Conservation (phyloP, 2,113 vertebrate species). For the Chloebia gouldiae region DNA sequence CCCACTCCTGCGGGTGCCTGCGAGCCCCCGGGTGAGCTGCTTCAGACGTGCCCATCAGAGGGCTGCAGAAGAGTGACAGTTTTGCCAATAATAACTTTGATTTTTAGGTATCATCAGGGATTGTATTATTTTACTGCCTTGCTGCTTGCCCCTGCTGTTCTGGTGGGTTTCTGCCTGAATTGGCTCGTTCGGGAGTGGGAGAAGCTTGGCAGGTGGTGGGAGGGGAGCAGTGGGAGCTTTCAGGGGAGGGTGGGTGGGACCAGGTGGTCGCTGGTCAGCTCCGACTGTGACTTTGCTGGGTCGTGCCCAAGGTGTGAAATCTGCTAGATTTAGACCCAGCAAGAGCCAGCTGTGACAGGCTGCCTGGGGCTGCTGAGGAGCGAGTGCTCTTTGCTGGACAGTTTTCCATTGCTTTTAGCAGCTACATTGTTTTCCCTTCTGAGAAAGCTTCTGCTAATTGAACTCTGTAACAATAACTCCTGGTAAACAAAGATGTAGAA, state of each 20-base stretch:
- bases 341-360: background rate
- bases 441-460: background rate
- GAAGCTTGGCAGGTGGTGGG: background rate
- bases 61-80: background rate
- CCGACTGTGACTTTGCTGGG: background rate
- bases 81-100: background rate
- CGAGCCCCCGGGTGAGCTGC: rapidly evolving
- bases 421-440: background rate
- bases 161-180: background rate
- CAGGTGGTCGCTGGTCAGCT: background rate
- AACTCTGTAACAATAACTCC: background rate
- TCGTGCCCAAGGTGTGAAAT: background rate
- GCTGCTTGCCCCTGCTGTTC: background rate
- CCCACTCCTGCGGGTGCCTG: rapidly evolving
- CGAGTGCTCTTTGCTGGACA: background rate
- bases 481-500: background rate
- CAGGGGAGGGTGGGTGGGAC: background rate
- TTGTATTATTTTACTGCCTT: background rate
- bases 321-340: background rate
- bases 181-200: background rate
- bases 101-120: rapidly evolving
- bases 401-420: background rate
- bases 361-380: background rate
- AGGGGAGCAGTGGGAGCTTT: background rate
- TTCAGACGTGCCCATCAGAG: background rate